Evolutionary conservation across 2,113 vertebrate species (phyloP), one percentile per base, ranked within the genome.

Genomic region (Aegotheles bennettii): DNA sequence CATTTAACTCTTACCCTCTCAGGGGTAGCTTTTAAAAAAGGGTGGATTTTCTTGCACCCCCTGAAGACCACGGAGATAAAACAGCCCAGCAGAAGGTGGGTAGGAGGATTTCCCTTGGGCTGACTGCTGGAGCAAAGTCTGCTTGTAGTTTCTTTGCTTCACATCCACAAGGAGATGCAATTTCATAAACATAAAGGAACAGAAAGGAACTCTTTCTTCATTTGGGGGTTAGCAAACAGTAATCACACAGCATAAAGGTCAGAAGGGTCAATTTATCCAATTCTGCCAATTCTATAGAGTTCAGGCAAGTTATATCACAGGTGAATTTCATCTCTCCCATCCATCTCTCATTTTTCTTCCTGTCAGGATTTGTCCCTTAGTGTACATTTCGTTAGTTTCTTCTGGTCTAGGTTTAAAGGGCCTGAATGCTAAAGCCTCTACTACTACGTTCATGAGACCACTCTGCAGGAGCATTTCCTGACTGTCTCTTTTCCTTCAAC

Each of bases 211-310:
- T 81, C 45, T 81, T 10, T 38, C 69, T 90, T 68, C 53, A 56
- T 71, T 38, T 63, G 17, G 16, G 56, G 42, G 33, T 70, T 47
- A 59, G 31, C 54, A 91, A 91, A 89, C 29, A 75, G n/a, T 43
- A 64, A 83, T 85, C 50, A 45, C 45, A 60, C 36, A 61, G 24
- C 28, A 60, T 60, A 79, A 64, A 90, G 67, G 71, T 91, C 75
- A 77, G 63, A 90, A 81, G 40, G 81, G 73, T 73, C 61, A 61
- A 24, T 76, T 61, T 89, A 79, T 76, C 33, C n/a, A 87, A 20
- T 91, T 89, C 50, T 73, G 19, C 4, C n/a, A 60, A 16, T 56
- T 79, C 53, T 71, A 9, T 6, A 40, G 53, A 87, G 70, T 69
- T 71, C 29, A 51, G 36, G 16, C 17, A 91, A 76, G 65, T 60